Base-by-base conservation (phyloP, 92 coral and sea anemone species). In the Plumapathes pennacea region DNA sequence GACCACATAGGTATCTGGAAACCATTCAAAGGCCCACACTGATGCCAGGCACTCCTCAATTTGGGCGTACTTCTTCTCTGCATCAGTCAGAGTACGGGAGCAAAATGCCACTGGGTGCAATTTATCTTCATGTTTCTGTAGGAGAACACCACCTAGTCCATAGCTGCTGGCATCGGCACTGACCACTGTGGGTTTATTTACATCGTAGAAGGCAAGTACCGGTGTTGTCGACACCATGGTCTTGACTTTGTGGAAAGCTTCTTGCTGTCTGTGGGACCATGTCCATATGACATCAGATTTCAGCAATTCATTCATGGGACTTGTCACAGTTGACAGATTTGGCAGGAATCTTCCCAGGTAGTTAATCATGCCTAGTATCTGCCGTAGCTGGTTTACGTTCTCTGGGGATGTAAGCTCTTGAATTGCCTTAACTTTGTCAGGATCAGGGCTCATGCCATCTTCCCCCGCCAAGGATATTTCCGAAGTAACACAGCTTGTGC, bases 21-120 rank as follows among this genome's bases (percentile, higher is more conserved):
- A 76, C 54, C 29, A 62, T 32, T 82, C 89, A 62, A 74, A 82
- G 5, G 64, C 73, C 85, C 81, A 77, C 10, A 84, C 85, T 17
- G 55, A 60, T 7, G 85, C 90, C 10, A 77, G 53, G 31, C 76
- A 80, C 25, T 57, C 56, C 48, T 77, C 78, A 1, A 67, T 67
- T 34, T 48, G 71, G 14, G 82, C 48, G 20, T 80, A 80, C 25
- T 37, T 56, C 43, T 46, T 33, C 49, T 64, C 66, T 10, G 81
- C 74, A 17, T 50, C 37, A 4, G 15, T 22, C 22, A 65, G 46
- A 12, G 74, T 26, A 10, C 57, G 33, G 11, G 81, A 74, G 11
- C 27, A 55, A 26, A 51, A 63, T n/a, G 72, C 73, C 14, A 61
- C 38, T 30, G 78, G 78, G 27, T 39, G 52, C 19, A 29, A 32